Base-by-base conservation (phyloP, 2,888 invertebrate species). In the Synergus gifuensis region DNA sequence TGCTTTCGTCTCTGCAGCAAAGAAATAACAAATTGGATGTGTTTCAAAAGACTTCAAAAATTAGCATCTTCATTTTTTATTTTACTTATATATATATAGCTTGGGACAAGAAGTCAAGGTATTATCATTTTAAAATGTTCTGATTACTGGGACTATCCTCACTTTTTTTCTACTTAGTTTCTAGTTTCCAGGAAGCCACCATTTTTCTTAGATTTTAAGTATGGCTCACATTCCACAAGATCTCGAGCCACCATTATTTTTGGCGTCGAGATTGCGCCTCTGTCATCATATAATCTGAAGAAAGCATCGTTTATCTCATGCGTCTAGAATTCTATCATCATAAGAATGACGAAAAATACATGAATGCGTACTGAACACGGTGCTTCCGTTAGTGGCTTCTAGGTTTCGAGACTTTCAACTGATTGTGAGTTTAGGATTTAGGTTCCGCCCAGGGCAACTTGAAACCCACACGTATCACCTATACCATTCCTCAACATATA, bases 391-490 rank as follows among this genome's bases (percentile, higher is more conserved):
- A 7, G 46, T 28, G 22, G 40, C 4, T 66, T 66, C 42, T 12
- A 16, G 44, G 46, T 46, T 67, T 46, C 44, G 44, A 67, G 44
- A 67, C 44, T 22, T 54, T 63, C 58, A 49, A 16, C 16, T 49
- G 63, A 28, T 63, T 63, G 11, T 36, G 36, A 7, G 5, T 36
- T 36, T 36, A 36, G 36, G 36, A 36, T 36, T 36, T 36, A 36
- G 36, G 58, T 58, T 44, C 80, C 73, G 78, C 42, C 73, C 62
- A 76, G 69, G 66, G 60, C 42, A 40, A 42, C 42, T 28, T 14
- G 9, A 77, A 64, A 73, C 40, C 36, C 60, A 60, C 83, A 81
- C 81, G 80, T 81, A 77, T 81, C 78, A 81, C 78, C 82, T 79
- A 78, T 67, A 78, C 76, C 79, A 66, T 79, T 77, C 80, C 76